A percentile compares a stretch with the other conserved stretches of the same genome.
Conservation (phyloP, 1,140 invertebrate genomes). For the Prorops nasuta region DNA sequence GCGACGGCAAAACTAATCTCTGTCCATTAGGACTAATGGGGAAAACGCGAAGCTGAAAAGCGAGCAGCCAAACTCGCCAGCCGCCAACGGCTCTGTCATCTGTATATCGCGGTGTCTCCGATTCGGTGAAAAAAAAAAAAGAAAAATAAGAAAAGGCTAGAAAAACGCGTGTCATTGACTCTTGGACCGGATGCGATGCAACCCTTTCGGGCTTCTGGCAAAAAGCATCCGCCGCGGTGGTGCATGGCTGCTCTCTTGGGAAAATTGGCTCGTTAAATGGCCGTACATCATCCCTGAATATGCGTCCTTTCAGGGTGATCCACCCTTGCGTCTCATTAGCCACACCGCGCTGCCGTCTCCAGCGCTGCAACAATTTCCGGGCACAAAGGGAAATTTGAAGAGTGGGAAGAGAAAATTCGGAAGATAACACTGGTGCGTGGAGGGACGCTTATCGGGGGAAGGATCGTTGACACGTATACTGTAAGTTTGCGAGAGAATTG, state of each 20-base stretch:
- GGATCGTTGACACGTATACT: constrained; percentile 8
- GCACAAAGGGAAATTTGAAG: too few species aligned
- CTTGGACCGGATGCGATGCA: constrained; percentile 15
- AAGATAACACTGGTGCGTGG: too few species aligned
- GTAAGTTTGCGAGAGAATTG: constrained; percentile 7
- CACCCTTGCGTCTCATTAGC: neutral
- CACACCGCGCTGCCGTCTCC: neutral
- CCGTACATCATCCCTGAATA: constrained; percentile 36
- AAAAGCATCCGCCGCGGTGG: constrained; percentile 16
- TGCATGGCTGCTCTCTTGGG: neutral
- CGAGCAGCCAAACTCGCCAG: constrained; percentile 14
- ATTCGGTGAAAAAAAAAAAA: too few species aligned
- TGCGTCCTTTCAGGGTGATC: constrained; percentile 9
- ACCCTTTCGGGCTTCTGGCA: constrained; percentile 14
- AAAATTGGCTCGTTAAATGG: constrained; percentile 37
- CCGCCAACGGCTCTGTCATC: constrained; percentile 30
- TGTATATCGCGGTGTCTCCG: too few species aligned
- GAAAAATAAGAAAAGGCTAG: too few species aligned
- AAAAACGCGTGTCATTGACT: constrained; percentile 29
- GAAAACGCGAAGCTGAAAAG: constrained; percentile 14
- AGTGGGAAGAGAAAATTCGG: too few species aligned
- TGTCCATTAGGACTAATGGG: constrained; percentile 34
- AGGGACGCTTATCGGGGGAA: too few species aligned
- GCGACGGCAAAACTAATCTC: constrained; percentile 25
- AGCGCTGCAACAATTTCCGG: too few species aligned